Conservation (phyloP, 1,140 invertebrate genomes). For the Temnothorax curvispinosus region DNA sequence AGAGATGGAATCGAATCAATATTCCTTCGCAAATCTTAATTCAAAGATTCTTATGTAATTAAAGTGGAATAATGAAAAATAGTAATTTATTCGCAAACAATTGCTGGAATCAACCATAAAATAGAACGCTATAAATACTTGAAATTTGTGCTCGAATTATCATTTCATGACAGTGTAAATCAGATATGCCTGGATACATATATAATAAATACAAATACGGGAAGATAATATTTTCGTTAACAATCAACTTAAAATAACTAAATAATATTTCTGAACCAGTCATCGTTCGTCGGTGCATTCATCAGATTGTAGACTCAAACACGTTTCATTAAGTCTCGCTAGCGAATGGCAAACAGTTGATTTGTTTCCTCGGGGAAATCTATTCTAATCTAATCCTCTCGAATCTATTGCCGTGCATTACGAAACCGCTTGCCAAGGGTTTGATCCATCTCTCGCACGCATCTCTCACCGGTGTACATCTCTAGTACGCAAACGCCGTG, state of each 20-base stretch:
- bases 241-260: not conserved
- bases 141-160: not conserved
- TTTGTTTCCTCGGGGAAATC: slow-evolving; percentile 22
- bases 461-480: slow-evolving; percentile 4
- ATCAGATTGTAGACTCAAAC: slow-evolving; percentile 21
- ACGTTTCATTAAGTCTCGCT: slow-evolving; percentile 38
- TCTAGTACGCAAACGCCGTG: slow-evolving; percentile 13
- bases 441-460: slow-evolving; percentile 30
- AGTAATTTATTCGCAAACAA: not conserved
- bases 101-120: not conserved
- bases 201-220: not conserved
- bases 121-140: not conserved
- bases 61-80: not conserved
- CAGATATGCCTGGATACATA: not conserved
- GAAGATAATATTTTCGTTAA: not conserved
- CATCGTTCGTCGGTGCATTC: not conserved
- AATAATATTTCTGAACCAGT: slow-evolving; percentile 22
- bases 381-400: not conserved
- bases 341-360: slow-evolving; percentile 22
- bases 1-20: not conserved
- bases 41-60: not conserved
- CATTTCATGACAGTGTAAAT: not conserved
- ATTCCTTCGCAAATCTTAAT: not conserved
- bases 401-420: slow-evolving; percentile 15
- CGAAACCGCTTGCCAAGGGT: slow-evolving; percentile 20